Evolutionary conservation across 2,797 vertebrate species (phyloP).

Genomic region (Chloroceryle amazona): DNA sequence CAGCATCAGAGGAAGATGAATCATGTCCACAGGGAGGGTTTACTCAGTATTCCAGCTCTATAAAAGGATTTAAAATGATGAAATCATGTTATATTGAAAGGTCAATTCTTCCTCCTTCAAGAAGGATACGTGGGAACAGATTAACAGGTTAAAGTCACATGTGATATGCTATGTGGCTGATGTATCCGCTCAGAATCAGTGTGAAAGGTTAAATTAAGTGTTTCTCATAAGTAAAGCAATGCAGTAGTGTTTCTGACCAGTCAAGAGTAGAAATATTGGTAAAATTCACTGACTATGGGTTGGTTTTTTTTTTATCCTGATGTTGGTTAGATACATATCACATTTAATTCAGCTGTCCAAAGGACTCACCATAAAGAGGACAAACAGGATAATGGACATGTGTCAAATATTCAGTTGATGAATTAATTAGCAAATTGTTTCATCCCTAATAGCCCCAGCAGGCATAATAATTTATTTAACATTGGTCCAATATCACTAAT

Average conservation of each 20-base stretch:
- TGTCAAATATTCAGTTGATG: background rate
- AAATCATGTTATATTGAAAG: background rate
- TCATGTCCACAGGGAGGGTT: background rate
- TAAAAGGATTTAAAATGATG: background rate
- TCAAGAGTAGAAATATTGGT: background rate
- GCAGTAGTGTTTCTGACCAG: background rate
- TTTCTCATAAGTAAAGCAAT: slow-evolving; percentile 5
- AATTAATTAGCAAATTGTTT: background rate
- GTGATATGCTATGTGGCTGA: background rate
- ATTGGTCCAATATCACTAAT: background rate
- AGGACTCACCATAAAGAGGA: background rate
- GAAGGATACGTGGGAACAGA: background rate
- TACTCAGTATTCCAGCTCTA: background rate
- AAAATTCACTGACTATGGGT: background rate
- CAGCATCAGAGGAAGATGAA: background rate
- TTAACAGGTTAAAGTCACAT: background rate
- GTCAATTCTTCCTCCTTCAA: background rate
- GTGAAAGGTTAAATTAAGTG: background rate
- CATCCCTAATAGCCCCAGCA: background rate
- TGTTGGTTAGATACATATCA: background rate
- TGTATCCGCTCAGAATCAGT: background rate
- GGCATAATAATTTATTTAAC: background rate
- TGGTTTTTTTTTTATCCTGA: background rate
- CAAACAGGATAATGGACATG: background rate
- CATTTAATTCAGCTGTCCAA: background rate